phyloP scores from a whole-genome alignment of 2,113 vertebrate genomes.

The Erythrocebus patas region DNA sequence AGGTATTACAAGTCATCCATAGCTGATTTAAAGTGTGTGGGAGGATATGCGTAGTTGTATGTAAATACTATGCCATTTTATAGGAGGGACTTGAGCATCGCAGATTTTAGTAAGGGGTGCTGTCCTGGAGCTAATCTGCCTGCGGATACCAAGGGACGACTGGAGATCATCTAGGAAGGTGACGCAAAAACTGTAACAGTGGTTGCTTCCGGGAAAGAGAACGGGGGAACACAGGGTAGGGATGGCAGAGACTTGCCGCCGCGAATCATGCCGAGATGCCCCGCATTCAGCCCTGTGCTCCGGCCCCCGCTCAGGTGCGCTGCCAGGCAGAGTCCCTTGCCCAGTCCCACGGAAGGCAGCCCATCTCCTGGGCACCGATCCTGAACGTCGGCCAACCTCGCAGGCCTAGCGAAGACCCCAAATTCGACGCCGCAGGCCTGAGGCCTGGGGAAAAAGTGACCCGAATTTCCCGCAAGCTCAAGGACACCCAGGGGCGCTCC shows the following conservation, averaged over 20 bases:
- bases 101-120: background rate
- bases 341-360: background rate
- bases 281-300: background rate
- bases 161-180: no score
- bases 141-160: background rate
- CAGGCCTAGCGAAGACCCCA: background rate
- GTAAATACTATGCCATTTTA: background rate
- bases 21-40: background rate
- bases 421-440: accelerated
- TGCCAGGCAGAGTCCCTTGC: background rate
- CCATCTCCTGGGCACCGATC: no score
- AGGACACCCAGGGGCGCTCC: background rate
- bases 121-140: background rate
- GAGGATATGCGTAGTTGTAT: background rate
- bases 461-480: background rate
- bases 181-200: background rate
- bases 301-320: background rate
- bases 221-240: no score
- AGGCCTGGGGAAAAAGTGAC: accelerated
- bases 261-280: accelerated
- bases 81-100: background rate
- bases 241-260: background rate
- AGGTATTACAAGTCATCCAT: background rate
- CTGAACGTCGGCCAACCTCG: background rate
- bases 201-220: background rate